These are phyloP conservation scores for Chascanopsetta lugubris DNA, from an alignment of 2,113 vertebrate genomes.

Conservation along the genomic window DNA sequence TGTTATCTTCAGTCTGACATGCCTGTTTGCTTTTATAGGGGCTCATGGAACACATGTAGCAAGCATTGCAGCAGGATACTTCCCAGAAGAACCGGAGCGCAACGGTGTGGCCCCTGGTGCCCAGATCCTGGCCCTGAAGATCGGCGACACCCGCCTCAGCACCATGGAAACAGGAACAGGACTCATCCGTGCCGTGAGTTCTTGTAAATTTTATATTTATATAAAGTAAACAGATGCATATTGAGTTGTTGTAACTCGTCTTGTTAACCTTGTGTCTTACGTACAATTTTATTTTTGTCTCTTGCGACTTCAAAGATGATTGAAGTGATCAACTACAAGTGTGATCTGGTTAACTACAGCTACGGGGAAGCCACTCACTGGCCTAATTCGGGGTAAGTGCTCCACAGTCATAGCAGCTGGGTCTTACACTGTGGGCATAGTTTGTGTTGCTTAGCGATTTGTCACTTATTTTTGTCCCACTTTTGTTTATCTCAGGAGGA, in stretches of 20 bases:
- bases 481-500: slow-evolving; percentile 84
- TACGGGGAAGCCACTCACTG: slow-evolving; percentile 99
- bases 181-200: slow-evolving; percentile 93
- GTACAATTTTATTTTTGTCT: background rate
- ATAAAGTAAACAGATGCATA: background rate
- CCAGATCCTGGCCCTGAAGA: slow-evolving; percentile 95
- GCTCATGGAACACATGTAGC: slow-evolving; percentile 98
- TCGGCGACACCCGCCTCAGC: slow-evolving; percentile 94
- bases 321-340: slow-evolving; percentile 97
- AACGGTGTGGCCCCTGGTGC: slow-evolving; percentile 95
- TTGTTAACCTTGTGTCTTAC: background rate
- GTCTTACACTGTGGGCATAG: background rate
- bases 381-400: slow-evolving; percentile 95
- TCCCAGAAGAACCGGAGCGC: slow-evolving; percentile 94
- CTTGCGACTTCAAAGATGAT: slow-evolving; percentile 88
- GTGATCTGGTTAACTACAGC: slow-evolving; percentile 98
- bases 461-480: background rate
- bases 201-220: too few species aligned
- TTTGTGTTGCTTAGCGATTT: background rate
- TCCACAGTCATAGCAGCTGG: too few species aligned
- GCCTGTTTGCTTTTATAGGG: slow-evolving; percentile 74
- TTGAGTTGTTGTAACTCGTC: background rate
- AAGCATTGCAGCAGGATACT: slow-evolving; percentile 96
- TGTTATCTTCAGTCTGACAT: background rate
- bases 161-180: slow-evolving; percentile 99